phyloP scores from a whole-genome alignment of 2,888 invertebrate genomes.

The Cheilosia vulpina region DNA sequence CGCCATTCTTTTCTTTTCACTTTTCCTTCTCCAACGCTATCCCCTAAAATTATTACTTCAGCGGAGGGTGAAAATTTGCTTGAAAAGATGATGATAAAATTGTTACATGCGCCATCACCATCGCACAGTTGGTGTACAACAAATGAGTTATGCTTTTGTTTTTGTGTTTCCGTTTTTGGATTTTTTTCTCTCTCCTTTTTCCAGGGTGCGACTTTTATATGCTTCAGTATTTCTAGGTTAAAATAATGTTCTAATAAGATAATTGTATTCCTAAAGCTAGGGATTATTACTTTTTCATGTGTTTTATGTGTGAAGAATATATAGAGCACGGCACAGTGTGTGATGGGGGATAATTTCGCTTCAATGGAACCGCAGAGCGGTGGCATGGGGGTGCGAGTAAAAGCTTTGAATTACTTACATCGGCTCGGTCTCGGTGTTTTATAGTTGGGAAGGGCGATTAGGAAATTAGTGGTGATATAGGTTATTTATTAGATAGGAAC shows the following conservation, averaged over 20 bases:
- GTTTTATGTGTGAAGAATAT: slow-evolving; percentile 35
- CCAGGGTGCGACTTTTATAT: slow-evolving; percentile 56
- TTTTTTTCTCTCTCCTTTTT: slow-evolving; percentile 2
- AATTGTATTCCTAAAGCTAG: slow-evolving; percentile 60
- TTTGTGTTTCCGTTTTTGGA: slow-evolving; percentile 20
- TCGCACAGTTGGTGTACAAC: slow-evolving; percentile 58
- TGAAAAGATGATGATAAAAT: slow-evolving; percentile 57
- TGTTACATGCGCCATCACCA: slow-evolving; percentile 52
- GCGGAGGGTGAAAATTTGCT: slow-evolving; percentile 30
- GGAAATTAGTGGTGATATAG: slow-evolving; percentile 27
- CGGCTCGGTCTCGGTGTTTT: background rate
- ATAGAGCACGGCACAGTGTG: slow-evolving; percentile 37
- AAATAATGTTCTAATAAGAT: slow-evolving; percentile 69
- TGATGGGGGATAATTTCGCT: slow-evolving; percentile 24
- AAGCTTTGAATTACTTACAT: slow-evolving; percentile 50
- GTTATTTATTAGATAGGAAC: slow-evolving; percentile 42
- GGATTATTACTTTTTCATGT: slow-evolving; percentile 69
- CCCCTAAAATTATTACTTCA: background rate
- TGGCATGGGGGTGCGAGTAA: slow-evolving; percentile 8
- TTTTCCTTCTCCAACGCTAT: slow-evolving; percentile 18
- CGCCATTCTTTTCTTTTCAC: slow-evolving; percentile 8
- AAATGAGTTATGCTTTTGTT: slow-evolving; percentile 65
- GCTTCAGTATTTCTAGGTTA: slow-evolving; percentile 44
- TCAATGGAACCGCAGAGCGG: slow-evolving; percentile 19
- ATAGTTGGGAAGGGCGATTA: slow-evolving; percentile 35